phyloP scores from a whole-genome alignment of 2,797 vertebrate species.

The Borostomias antarcticus region DNA sequence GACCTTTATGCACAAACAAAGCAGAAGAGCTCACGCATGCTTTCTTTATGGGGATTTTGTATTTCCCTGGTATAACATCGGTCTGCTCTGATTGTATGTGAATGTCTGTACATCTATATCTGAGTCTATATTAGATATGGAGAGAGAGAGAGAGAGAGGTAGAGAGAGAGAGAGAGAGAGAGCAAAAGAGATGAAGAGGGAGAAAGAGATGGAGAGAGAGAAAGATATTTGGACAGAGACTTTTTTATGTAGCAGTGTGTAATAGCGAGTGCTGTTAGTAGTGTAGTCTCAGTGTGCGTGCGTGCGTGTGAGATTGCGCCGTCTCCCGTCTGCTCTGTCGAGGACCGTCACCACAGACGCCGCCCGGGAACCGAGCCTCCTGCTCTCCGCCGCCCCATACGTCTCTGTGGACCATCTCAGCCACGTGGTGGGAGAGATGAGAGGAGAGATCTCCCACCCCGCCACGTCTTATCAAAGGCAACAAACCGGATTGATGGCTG shows the following conservation, averaged over 20 bases:
- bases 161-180: background rate
- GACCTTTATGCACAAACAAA: too few relatives aligned
- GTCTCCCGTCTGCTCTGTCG: background rate
- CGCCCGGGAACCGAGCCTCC: constrained; percentile 48
- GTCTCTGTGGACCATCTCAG: constrained; percentile 74
- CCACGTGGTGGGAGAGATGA: constrained; percentile 50
- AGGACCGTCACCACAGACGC: background rate
- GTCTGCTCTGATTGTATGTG: background rate
- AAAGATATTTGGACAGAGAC: constrained; percentile 11
- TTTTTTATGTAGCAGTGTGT: too few relatives aligned
- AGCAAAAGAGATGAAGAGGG: background rate
- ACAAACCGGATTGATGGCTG: constrained; percentile 53
- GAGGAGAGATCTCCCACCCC: constrained; percentile 67
- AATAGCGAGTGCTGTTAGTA: too few relatives aligned
- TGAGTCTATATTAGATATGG: too few relatives aligned
- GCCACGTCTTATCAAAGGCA: constrained; percentile 57
- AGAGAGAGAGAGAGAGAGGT: background rate
- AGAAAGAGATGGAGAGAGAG: constrained; percentile 11
- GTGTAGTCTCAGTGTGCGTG: background rate
- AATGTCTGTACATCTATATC: too few relatives aligned
- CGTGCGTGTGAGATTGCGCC: background rate
- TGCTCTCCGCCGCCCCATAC: constrained; percentile 69
- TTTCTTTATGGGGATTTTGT: background rate
- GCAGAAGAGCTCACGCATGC: too few relatives aligned
- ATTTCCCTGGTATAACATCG: background rate